Conservation (phyloP, 2,797 vertebrate species). For the Scyliorhinus canicula region DNA sequence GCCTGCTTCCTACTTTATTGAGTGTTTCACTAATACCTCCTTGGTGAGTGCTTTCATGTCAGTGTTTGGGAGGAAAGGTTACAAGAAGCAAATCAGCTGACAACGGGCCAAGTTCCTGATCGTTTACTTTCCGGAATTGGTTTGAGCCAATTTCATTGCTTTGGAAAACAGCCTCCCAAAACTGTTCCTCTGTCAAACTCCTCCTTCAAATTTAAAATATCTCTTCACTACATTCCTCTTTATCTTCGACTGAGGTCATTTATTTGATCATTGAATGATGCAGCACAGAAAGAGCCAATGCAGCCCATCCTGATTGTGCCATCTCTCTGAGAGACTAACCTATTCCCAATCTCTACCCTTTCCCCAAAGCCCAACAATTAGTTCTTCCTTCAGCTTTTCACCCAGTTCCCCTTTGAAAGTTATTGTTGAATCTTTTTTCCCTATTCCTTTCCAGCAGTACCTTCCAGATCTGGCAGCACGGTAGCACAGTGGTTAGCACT, state of each 20-base stretch:
- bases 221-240: neutral
- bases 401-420: no score
- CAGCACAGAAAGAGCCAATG: neutral
- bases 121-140: neutral
- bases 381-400: no score
- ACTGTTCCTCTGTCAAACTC: neutral
- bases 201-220: neutral
- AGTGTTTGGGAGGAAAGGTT: neutral
- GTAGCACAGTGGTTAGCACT: no score
- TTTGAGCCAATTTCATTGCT: no score
- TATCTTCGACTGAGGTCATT: neutral
- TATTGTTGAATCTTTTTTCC: no score
- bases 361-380: no score
- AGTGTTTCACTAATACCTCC: neutral
- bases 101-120: neutral
- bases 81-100: neutral
- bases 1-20: no score
- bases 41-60: neutral
- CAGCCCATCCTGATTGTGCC: no score
- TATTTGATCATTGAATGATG: neutral
- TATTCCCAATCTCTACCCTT: no score
- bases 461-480: no score
- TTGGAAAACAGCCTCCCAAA: neutral
- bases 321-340: no score
- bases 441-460: no score